Base-by-base conservation (phyloP, 2,113 vertebrate genomes). In the Struthio camelus region DNA sequence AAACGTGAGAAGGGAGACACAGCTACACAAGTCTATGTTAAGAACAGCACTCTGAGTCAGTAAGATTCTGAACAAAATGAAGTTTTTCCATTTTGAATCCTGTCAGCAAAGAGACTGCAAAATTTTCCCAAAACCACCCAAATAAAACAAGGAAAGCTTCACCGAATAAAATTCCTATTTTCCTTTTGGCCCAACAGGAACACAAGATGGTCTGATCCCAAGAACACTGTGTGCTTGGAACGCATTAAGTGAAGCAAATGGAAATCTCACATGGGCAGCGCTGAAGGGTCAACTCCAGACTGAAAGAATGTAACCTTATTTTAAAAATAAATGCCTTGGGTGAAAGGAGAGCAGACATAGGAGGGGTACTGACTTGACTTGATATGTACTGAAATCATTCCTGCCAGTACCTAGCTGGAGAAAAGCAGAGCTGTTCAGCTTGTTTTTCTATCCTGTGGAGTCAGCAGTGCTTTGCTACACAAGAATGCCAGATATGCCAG, bases 231-330 rank as follows among this genome's bases (percentile, higher is more conserved):
- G 93, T 91, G 89, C 91, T 83, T 95, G 89, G 89, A 93, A 95
- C 93, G 87, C 36, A 71, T 92, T 85, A 92, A 92, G 75, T 42
- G 87, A 89, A 91, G 81, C 75, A 96, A 95, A 97, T 34, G 71
- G 71, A 89, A 96, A 94, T 88, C 85, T 91, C 91, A 95, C 69
- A 73, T 38, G 85, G 78, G 87, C 79, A 93, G 59, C 0, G 0
- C 67, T 48, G 17, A 89, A 94, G 94, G 92, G 95, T 95, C 91
- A 96, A 86, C 50, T 71, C 59, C 81, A 96, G 46, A 78, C 82
- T 88, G 87, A 80, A 95, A 89, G 94, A 95, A 94, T 88, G 85
- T 90, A 96, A 97, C 87, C 89, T 95, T 93, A 80, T 81, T 96
- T 96, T 89, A 69, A 96, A 97, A 96, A 96, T 93, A 96, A 94